Evolutionary conservation across 2,888 invertebrate genomes (phyloP).

Genomic region (Smittia sp.): DNA sequence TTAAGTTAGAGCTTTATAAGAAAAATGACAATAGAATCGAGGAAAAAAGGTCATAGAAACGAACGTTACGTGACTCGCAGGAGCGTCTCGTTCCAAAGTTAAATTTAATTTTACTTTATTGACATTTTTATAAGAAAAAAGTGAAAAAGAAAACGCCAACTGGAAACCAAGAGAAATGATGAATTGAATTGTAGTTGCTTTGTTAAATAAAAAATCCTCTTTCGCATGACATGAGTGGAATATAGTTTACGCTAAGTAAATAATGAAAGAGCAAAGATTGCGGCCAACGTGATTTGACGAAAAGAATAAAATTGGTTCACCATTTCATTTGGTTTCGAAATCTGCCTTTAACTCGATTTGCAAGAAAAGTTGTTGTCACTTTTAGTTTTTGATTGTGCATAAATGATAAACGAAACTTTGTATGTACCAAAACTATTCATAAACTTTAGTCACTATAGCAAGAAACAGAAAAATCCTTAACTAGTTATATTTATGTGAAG

Average conservation of each 20-base stretch:
- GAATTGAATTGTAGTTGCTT: slow-evolving; percentile 3
- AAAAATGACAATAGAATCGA: too few relatives aligned
- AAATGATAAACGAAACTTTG: neutral
- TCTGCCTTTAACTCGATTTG: slow-evolving; percentile 16
- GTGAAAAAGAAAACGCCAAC: slow-evolving; percentile 11
- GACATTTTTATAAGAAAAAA: slow-evolving; percentile 21
- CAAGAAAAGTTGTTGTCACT: neutral
- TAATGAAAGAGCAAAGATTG: neutral
- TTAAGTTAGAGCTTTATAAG: too few relatives aligned
- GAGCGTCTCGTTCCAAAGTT: neutral
- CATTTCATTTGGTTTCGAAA: slow-evolving; percentile 16
- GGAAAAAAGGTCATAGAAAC: too few relatives aligned
- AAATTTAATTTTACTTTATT: slow-evolving; percentile 9
- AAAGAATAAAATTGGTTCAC: neutral
- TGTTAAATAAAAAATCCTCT: slow-evolving; percentile 19
- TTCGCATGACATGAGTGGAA: slow-evolving; percentile 7
- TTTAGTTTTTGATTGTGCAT: slow-evolving; percentile 14
- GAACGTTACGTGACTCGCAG: too few relatives aligned
- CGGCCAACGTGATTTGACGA: neutral
- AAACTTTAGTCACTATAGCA: slow-evolving; percentile 1
- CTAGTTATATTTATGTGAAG: slow-evolving; percentile 23
- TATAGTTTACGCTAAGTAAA: neutral
- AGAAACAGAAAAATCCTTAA: slow-evolving; percentile 15
- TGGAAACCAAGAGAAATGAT: slow-evolving; percentile 20
- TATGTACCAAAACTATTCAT: slow-evolving; percentile 23